Percentiles rank a stretch among this genome's conserved stretches.
These are phyloP conservation scores for Mugil cephalus DNA, from an alignment of 2,113 vertebrate genomes.

Conservation along the genomic window DNA sequence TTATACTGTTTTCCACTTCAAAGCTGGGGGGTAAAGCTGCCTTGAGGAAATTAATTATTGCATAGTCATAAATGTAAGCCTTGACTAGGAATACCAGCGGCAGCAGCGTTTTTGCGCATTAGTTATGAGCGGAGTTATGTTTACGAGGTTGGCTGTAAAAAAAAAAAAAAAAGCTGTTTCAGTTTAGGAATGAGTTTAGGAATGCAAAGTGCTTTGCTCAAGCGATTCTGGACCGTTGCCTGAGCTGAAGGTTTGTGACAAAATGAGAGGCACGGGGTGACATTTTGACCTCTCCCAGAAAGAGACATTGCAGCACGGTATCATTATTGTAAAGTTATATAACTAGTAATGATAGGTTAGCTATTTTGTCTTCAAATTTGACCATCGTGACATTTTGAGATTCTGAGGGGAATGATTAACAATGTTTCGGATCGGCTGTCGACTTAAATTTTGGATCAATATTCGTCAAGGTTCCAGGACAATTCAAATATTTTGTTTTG, in stretches of 20 bases:
- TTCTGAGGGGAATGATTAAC: no score
- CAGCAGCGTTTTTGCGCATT: slow-evolving; percentile 28
- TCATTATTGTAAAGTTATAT: neutral
- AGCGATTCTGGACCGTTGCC: slow-evolving; percentile 8
- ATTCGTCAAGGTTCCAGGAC: no score
- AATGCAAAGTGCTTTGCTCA: slow-evolving; percentile 20
- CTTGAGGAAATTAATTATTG: slow-evolving; percentile 65
- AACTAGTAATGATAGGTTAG: no score
- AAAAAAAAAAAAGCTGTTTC: slow-evolving; percentile 37
- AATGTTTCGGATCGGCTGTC: no score
- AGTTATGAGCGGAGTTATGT: slow-evolving; percentile 56
- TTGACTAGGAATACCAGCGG: slow-evolving; percentile 72
- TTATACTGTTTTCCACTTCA: slow-evolving; percentile 71
- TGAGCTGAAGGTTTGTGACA: neutral
- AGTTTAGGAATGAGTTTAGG: slow-evolving; percentile 32
- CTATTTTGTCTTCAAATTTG: no score
- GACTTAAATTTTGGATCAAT: no score
- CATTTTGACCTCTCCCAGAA: neutral
- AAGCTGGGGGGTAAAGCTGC: slow-evolving; percentile 65
- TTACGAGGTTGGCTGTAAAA: slow-evolving; percentile 59
- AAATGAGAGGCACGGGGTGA: neutral
- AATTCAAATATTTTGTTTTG: no score
- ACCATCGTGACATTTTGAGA: no score
- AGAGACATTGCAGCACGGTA: neutral
- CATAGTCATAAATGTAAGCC: slow-evolving; percentile 74